Evolutionary conservation across 2,113 vertebrate genomes (phyloP), one percentile per base, ranked within the genome.

Genomic region (Hypanus sabinus): DNA sequence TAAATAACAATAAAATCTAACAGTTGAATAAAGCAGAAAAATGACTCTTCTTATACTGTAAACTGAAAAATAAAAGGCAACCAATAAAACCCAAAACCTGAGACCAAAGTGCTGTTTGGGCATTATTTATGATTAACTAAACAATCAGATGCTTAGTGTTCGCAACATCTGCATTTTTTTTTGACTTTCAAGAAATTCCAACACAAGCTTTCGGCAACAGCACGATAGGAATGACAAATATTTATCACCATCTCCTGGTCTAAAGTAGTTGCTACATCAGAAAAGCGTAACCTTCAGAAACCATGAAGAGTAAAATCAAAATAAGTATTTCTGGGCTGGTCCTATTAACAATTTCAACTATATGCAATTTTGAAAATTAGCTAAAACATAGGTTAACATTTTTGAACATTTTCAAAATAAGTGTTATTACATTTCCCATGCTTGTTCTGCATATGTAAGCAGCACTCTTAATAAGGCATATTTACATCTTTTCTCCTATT

Each of bases 211-310:
- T 93, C 12, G 18, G 0, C 11, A 75, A 93, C 33, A 71, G 30
- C 6, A 27, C 70, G 22, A 93, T 46, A 9, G 6, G 5, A n/a
- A 5, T 22, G 71, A 73, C 33, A 93, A 27, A 93, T 73, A 93
- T 71, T 75, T 93, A 55, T 73, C 70, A 55, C 91, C 91, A 93
- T 75, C 91, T 93, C 36, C 68, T 93, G 91, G 91, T 93, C 22
- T 14, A 73, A 93, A 73, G 70, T 46, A 93, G 38, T 93, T 93
- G 18, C 22, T 93, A 16, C 70, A 75, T 55, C 70, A 93, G 68
- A 5, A 93, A 73, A 38, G 38, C n/a, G 27, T 16, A 65, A 33
- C 30, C 18, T 65, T 0, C 68, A 38, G 36, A 73, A 93, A 30
- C 0, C 2, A 73, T 24, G 22, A 93, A 75, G 46, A 46, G 38